phyloP scores from a whole-genome alignment of 1,140 invertebrate genomes.

The Acyrthosiphon pisum region DNA sequence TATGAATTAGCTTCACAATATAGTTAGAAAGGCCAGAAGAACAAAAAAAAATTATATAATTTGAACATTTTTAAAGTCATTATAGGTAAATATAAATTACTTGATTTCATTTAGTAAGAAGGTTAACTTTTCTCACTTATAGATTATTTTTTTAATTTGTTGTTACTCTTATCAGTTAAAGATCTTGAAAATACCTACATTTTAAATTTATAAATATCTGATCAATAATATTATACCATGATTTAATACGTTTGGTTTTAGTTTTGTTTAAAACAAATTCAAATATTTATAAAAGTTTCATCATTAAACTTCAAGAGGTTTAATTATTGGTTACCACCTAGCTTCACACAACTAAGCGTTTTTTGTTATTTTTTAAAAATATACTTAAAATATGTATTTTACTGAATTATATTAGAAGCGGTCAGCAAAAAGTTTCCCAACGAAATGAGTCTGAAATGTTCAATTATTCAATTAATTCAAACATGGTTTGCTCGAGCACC shows the following conservation, averaged over 20 bases:
- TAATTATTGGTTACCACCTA: background rate
- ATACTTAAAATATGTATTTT: background rate
- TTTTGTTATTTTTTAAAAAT: background rate
- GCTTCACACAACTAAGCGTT: background rate
- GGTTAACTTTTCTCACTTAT: too few relatives aligned
- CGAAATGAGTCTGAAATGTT: background rate
- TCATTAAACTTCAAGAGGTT: background rate
- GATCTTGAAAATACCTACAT: background rate
- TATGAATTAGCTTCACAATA: background rate
- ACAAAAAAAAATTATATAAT: background rate
- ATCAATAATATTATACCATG: too few relatives aligned
- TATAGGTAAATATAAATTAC: background rate
- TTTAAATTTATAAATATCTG: background rate
- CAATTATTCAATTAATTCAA: background rate
- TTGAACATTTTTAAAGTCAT: conserved; percentile 11
- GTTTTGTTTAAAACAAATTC: background rate
- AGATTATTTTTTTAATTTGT: too few relatives aligned
- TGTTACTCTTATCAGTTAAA: too few relatives aligned
- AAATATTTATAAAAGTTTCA: background rate
- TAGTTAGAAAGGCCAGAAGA: conserved; percentile 20
- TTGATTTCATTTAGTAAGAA: background rate
- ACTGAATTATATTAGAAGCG: background rate
- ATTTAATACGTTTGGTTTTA: background rate
- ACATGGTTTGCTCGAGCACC: background rate
- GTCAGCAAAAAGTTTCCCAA: background rate